Conservation (phyloP, 2,113 vertebrate genomes). For the Gymnobelideus leadbeateri region DNA sequence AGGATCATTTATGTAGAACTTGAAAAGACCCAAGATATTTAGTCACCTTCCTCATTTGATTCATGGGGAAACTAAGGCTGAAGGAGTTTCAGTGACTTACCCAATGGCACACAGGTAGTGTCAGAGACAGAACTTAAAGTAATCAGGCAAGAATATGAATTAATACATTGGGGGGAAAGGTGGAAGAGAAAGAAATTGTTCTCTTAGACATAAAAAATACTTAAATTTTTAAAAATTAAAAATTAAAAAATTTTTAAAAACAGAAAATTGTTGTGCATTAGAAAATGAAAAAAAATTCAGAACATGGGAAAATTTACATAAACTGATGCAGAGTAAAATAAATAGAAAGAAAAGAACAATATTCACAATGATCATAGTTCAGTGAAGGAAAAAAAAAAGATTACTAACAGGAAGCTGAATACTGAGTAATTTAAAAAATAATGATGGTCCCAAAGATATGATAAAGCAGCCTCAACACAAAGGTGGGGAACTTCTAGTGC, state of each 20-base stretch:
- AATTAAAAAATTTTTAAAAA: neutral
- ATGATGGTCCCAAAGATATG: neutral
- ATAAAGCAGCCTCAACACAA: neutral
- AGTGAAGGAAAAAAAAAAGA: neutral
- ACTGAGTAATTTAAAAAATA: neutral
- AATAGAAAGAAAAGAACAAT: neutral
- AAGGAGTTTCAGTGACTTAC: neutral
- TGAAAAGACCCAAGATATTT: neutral
- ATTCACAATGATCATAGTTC: neutral
- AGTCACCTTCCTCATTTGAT: neutral
- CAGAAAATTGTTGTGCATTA: neutral
- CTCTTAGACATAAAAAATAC: neutral
- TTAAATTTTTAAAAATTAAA: neutral
- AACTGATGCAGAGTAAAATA: neutral
- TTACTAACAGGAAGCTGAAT: neutral
- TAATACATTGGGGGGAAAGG: neutral
- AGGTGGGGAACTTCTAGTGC: neutral
- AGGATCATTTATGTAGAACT: neutral
- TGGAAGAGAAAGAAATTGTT: neutral
- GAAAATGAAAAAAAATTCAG: neutral
- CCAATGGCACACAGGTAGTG: neutral
- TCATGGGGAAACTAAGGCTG: neutral
- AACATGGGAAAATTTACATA: neutral
- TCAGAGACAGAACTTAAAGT: neutral
- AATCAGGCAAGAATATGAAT: neutral